These are phyloP conservation scores for Chelidonichthys spinosus DNA, from an alignment of 2,797 vertebrate species.

Conservation along the genomic window DNA sequence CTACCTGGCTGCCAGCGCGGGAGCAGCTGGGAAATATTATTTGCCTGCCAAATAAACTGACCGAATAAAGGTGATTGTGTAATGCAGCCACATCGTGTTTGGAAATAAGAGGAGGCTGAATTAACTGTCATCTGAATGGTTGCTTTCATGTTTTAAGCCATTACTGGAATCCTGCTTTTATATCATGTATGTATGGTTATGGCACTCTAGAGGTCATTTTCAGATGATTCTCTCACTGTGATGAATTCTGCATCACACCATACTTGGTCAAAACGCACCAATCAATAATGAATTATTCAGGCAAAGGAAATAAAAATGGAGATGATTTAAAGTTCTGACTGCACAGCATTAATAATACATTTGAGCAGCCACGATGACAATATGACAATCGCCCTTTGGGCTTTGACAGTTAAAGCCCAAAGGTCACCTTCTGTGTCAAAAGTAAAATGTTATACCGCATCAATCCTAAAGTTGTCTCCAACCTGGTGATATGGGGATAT, in stretches of 20 bases:
- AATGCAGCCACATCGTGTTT: constrained; percentile 35
- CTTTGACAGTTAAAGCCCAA: not conserved
- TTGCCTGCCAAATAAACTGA: constrained; percentile 50
- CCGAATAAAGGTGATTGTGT: constrained; percentile 50
- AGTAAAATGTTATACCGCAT: not conserved
- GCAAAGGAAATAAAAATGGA: not conserved
- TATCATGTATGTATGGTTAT: not conserved
- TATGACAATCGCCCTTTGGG: not conserved
- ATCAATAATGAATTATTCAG: constrained; percentile 7
- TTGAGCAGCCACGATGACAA: not conserved
- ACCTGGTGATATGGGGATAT: not conserved
- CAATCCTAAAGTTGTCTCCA: not conserved
- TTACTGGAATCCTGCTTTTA: constrained; percentile 15
- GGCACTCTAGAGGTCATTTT: not conserved
- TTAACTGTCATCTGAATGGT: constrained; percentile 17
- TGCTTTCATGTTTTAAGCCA: constrained; percentile 29
- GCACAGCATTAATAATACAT: not conserved
- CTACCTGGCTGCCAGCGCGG: constrained; percentile 50
- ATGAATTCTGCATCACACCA: not conserved
- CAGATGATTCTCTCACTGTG: not conserved
- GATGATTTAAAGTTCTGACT: constrained; percentile 1
- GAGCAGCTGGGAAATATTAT: constrained; percentile 61
- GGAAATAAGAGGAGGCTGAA: constrained; percentile 34
- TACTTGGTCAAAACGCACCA: constrained; percentile 13
- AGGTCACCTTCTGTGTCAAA: not conserved